Evolutionary conservation across 2,113 vertebrate species (phyloP).

Genomic region (Campylorhamphus procurvoides): DNA sequence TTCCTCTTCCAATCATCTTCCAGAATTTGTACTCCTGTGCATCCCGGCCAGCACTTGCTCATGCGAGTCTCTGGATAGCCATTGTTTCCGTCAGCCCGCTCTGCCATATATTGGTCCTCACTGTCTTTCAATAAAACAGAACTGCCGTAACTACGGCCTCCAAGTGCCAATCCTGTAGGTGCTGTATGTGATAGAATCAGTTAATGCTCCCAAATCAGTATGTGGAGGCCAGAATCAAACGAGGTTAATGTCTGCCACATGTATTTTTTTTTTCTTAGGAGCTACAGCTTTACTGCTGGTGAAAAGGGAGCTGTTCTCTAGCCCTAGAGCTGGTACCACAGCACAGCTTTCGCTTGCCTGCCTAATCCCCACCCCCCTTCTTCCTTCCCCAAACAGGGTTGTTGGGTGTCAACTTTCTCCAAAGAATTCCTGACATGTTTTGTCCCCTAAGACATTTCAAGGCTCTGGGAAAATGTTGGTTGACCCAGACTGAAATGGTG

Average conservation of each 20-base stretch:
- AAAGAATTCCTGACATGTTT: background rate
- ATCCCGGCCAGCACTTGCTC: background rate
- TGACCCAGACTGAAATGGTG: background rate
- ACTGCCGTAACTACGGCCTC: background rate
- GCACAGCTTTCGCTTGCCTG: background rate
- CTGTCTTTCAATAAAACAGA: background rate
- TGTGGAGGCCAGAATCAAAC: background rate
- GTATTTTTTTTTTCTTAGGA: background rate
- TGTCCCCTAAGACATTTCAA: background rate
- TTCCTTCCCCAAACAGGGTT: rapidly evolving
- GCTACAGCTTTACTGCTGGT: background rate
- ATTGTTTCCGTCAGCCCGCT: background rate
- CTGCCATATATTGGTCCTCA: background rate
- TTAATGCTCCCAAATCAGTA: background rate
- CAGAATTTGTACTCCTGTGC: background rate
- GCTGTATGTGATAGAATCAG: background rate
- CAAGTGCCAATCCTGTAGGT: background rate
- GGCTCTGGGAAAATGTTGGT: background rate
- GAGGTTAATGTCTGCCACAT: background rate
- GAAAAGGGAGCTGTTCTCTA: background rate
- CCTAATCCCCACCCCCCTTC: background rate
- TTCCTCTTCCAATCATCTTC: background rate
- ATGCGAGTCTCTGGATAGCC: background rate
- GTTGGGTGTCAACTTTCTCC: background rate
- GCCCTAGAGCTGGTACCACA: background rate